Conservation (phyloP, 2,113 vertebrate genomes). For the Marmota monax region DNA sequence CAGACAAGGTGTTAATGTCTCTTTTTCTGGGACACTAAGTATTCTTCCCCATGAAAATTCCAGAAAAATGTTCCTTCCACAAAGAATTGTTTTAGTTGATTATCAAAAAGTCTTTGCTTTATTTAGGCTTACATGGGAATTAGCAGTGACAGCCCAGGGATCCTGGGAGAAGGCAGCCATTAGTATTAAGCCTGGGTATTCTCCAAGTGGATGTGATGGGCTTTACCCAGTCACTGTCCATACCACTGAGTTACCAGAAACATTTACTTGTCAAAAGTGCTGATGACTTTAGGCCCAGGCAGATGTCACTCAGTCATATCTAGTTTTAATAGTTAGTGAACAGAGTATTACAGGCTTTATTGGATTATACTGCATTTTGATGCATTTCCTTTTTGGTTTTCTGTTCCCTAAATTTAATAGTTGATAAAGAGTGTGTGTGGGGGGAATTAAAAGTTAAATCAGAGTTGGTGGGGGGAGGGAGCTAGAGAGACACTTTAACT, state of each 20-base stretch:
- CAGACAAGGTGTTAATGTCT: conserved; percentile 6
- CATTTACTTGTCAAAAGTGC: background rate
- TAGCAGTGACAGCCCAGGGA: background rate
- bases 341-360: conserved; percentile 19
- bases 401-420: conserved; percentile 59
- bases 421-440: background rate
- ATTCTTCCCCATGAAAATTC: conserved; percentile 9
- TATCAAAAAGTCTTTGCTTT: background rate
- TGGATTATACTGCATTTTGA: conserved; percentile 17
- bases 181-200: background rate
- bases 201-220: background rate
- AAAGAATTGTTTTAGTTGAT: background rate
- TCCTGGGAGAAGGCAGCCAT: background rate
- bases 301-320: background rate
- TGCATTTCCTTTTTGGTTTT: conserved; percentile 3
- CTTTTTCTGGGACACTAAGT: background rate
- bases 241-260: background rate
- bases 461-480: conserved; percentile 66
- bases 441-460: conserved; percentile 62
- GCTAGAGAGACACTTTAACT: conserved; percentile 25
- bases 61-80: background rate
- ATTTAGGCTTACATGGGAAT: background rate
- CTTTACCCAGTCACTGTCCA: accelerated
- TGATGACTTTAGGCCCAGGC: background rate
- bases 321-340: conserved; percentile 42